These are phyloP conservation scores for Protobothrops flavoviridis DNA, from an alignment of 2,113 vertebrate species.

Conservation along the genomic window DNA sequence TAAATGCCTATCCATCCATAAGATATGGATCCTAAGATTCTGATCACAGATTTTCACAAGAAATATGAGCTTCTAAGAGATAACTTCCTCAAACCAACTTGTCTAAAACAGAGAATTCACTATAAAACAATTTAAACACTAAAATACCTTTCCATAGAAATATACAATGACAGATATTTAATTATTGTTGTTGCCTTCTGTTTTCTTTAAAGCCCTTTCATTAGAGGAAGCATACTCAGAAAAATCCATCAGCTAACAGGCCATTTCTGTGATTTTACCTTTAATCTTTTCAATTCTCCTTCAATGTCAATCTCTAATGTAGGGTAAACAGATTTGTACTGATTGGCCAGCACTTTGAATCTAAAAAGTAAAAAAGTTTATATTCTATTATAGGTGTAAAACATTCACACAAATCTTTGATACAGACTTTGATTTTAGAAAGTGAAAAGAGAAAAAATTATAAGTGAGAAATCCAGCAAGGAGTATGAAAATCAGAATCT, in stretches of 20 bases:
- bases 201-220: not conserved
- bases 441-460: not conserved
- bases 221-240: not conserved
- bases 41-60: not conserved
- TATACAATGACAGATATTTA: not conserved
- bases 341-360: constrained; percentile 90
- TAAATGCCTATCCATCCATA: not conserved
- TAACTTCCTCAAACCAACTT: not conserved
- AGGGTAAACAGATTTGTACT: constrained; percentile 94
- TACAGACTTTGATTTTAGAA: not conserved
- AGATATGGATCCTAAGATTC: not conserved
- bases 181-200: not conserved
- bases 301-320: constrained; percentile 91
- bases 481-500: constrained; percentile 26
- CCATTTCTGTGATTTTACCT: constrained; percentile 73
- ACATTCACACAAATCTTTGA: not conserved
- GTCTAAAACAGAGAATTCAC: not conserved
- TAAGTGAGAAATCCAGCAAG: constrained; percentile 2
- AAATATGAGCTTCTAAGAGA: not conserved
- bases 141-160: not conserved
- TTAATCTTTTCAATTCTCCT: constrained; percentile 87
- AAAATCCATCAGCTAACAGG: not conserved
- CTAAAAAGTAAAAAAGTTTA: constrained; percentile 68
- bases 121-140: not conserved
- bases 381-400: not conserved